Evolutionary conservation across 1,140 invertebrate genomes (phyloP).

Genomic region (Saxidomus purpurata): DNA sequence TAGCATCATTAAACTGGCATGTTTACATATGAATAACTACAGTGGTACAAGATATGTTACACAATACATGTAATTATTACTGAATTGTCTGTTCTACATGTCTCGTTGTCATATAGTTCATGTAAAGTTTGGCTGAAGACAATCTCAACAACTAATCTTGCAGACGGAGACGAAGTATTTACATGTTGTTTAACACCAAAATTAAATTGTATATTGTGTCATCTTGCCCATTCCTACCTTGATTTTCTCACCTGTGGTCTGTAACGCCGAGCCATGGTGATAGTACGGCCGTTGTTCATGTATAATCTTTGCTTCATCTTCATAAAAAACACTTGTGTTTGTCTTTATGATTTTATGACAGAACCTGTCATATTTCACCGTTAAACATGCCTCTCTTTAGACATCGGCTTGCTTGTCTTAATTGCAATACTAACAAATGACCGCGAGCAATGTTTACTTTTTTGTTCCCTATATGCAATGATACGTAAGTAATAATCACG

Average conservation of each 20-base stretch:
- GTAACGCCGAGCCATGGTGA: not conserved
- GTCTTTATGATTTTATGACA: conserved; percentile 16
- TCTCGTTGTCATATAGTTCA: not conserved
- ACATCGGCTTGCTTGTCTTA: conserved; percentile 10
- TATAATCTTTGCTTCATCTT: not conserved
- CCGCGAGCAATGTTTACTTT: not conserved
- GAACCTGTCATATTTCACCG: conserved; percentile 20
- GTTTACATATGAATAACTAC: too few relatives aligned
- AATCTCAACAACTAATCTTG: conserved; percentile 86
- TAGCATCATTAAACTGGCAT: too few relatives aligned
- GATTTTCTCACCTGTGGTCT: conserved; percentile 26
- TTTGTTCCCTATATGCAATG: not conserved
- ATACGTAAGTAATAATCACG: conserved; percentile 4
- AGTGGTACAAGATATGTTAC: too few relatives aligned
- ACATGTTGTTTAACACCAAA: conserved; percentile 5
- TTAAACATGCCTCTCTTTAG: not conserved
- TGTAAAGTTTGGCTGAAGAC: not conserved
- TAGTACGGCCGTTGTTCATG: not conserved
- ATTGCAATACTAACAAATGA: conserved; percentile 1
- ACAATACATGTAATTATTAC: too few relatives aligned
- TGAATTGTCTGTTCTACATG: not conserved
- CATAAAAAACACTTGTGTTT: conserved; percentile 26
- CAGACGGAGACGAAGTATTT: not conserved
- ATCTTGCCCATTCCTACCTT: not conserved
- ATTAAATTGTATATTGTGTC: conserved; percentile 11